These are phyloP conservation scores for Sepiola atlantica DNA, from an alignment of 2,888 invertebrate species.

Conservation along the genomic window DNA sequence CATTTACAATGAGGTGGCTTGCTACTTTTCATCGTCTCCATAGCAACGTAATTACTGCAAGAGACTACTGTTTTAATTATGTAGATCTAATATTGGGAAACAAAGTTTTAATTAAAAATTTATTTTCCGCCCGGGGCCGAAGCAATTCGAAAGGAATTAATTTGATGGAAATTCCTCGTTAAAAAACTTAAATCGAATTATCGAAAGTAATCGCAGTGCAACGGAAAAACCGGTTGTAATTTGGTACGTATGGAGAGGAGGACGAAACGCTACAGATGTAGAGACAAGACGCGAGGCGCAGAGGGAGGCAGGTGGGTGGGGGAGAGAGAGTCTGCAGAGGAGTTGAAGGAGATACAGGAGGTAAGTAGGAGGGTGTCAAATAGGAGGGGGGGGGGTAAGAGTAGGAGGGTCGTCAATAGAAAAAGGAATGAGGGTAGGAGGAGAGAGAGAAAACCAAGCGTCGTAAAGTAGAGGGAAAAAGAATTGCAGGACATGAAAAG, in stretches of 20 bases:
- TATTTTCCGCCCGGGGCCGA: slow-evolving; percentile 32
- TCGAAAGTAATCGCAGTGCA: not conserved
- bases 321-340: not conserved
- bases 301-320: not conserved
- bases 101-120: slow-evolving; percentile 32
- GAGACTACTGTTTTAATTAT: slow-evolving; percentile 32
- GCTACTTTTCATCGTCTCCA: slow-evolving; percentile 32
- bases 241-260: not conserved
- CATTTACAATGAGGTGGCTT: not conserved
- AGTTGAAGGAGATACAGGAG: not conserved
- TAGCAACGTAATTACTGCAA: not conserved
- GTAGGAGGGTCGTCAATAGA: not conserved
- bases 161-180: slow-evolving; percentile 21
- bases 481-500: not conserved
- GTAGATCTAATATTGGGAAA: slow-evolving; percentile 32
- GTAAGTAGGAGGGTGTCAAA: not conserved
- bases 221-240: not conserved
- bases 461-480: not conserved
- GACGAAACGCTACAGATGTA: not conserved
- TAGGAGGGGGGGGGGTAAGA: not conserved
- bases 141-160: slow-evolving; percentile 10
- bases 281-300: not conserved
- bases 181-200: slow-evolving; percentile 5
- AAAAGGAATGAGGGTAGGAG: not conserved
- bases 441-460: not conserved